Evolutionary conservation across 2,113 vertebrate species (phyloP), one percentile per base, ranked within the genome.

Genomic region (Lucifuga dentata): DNA sequence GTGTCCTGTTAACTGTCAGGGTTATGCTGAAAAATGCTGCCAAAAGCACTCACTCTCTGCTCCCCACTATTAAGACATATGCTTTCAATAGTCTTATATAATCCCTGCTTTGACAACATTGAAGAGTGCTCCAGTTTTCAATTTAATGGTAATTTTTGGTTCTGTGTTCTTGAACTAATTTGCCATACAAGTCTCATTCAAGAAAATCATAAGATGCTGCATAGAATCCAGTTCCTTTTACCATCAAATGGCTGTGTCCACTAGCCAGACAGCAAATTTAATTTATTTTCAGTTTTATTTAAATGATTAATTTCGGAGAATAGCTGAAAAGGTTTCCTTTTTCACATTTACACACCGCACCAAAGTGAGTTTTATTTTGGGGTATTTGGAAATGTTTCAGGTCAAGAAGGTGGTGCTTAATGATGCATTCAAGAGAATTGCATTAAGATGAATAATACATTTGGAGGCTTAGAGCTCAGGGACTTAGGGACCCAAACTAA

Each of bases 31-130:
- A 53, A 56, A 75, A 64, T 24, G 16, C 24, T 76, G 62, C 49
- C 81, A 79, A 60, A 85, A 64, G 26, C 50, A 15, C 36, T 63
- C n/a, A 51, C 57, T 67, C 10, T 55, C 39, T 66, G 29, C 53
- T 80, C 58, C 68, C 16, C 38, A 53, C 46, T 39, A 17, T 55
- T 57, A 9, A 39, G 32, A 83, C 90, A 90, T 84, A 81, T 90
- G 88, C 80, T 89, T 91, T 68, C 83, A 92, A 85, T 92, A 82
- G 17, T n/a, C 75, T 88, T 92, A 87, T 81, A 88, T 82, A 90
- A 93, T 81, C 60, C 2, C n/a, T 35, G 60, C 68, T 58, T 68
- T 88, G 76, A 87, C 68, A 88, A 50, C 79, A 73, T 52, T 79
- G 56, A 46, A 63, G 12, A 73, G 50, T 11, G 7, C 23, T 71